Percentiles rank a stretch among this genome's conserved stretches.
These are phyloP conservation scores for Murina feae DNA, from an alignment of 2,113 vertebrate species.

Conservation along the genomic window DNA sequence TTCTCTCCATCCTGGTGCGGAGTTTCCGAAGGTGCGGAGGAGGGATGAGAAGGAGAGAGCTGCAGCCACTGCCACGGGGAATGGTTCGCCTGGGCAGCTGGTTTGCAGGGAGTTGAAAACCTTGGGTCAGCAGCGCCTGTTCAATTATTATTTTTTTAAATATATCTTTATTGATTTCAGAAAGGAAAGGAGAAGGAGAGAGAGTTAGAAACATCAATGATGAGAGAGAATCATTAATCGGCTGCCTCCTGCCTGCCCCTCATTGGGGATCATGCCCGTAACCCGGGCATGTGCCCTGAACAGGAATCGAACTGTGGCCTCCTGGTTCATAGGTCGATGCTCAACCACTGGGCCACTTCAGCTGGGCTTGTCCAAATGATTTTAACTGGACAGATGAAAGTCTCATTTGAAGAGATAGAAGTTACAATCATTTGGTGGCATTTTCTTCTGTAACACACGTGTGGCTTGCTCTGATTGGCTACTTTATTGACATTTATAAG, in stretches of 20 bases:
- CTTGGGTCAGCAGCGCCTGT: neutral
- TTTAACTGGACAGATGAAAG: neutral
- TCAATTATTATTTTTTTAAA: too few species aligned
- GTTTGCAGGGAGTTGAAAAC: neutral
- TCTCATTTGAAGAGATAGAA: neutral
- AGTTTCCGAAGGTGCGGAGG: neutral
- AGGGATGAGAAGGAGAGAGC: neutral
- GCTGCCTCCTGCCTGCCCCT: too few species aligned
- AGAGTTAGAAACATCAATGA: too few species aligned
- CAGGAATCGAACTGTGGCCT: too few species aligned
- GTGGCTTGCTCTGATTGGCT: neutral
- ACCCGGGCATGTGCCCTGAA: too few species aligned
- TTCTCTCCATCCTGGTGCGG: neutral
- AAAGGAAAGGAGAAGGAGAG: too few species aligned
- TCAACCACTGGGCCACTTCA: too few species aligned
- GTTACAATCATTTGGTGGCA: neutral
- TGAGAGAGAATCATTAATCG: too few species aligned
- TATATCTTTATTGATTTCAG: too few species aligned
- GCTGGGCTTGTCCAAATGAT: neutral
- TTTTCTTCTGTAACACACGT: neutral
- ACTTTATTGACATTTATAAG: neutral
- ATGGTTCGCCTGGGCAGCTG: neutral
- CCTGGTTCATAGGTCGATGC: too few species aligned
- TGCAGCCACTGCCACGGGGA: accelerated
- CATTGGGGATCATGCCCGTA: too few species aligned